Conservation (phyloP, 2,888 invertebrate species). For the Apotomis capreana region DNA sequence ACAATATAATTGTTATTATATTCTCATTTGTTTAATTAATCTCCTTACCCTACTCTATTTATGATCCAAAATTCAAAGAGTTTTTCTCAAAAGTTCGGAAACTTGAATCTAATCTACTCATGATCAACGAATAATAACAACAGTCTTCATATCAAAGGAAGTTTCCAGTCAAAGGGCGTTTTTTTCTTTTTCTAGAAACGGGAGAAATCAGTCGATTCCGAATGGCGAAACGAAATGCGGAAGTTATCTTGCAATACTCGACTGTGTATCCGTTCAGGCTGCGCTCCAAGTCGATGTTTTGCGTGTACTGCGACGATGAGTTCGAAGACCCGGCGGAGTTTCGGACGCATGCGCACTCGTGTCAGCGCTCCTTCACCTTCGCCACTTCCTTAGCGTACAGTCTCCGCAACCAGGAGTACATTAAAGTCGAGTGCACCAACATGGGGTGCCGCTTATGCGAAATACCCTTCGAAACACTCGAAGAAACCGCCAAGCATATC, state of each 20-base stretch:
- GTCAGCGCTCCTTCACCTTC: constrained; percentile 61
- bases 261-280: constrained; percentile 75
- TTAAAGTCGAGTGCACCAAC: constrained; percentile 70
- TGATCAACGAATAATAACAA: neutral
- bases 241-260: constrained; percentile 70
- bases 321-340: constrained; percentile 63
- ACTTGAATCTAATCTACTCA: neutral
- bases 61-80: neutral
- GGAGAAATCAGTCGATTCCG: constrained; percentile 53
- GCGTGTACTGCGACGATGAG: constrained; percentile 74
- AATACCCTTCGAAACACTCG: constrained; percentile 55
- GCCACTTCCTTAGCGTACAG: constrained; percentile 70
- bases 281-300: constrained; percentile 62
- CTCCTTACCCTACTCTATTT: neutral
- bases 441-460: constrained; percentile 66
- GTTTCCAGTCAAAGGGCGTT: constrained; percentile 57
- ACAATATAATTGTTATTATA: constrained; percentile 15
- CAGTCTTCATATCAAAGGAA: constrained; percentile 34
- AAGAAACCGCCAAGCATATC: constrained; percentile 63
- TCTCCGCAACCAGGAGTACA: constrained; percentile 59
- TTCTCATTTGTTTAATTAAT: constrained; percentile 5
- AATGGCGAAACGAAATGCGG: constrained; percentile 72
- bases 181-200: constrained; percentile 74
- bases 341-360: constrained; percentile 62
- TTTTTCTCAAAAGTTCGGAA: neutral